Evolutionary conservation across 2,113 vertebrate genomes (phyloP).

Genomic region (Pitta sordida): DNA sequence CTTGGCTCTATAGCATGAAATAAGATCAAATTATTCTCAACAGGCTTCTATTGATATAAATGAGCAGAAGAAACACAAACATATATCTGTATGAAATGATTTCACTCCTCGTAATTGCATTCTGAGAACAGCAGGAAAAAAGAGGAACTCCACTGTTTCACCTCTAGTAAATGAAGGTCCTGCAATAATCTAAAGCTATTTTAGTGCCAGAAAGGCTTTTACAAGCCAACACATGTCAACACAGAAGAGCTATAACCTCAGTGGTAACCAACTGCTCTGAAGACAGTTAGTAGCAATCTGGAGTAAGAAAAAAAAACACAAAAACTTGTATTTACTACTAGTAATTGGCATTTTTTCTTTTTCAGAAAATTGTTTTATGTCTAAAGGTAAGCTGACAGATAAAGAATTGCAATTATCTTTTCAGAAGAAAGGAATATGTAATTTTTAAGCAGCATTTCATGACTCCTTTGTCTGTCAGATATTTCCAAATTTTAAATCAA

Average conservation of each 20-base stretch:
- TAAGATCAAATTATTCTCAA: slow-evolving; percentile 30
- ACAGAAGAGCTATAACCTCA: background rate
- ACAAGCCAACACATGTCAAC: background rate
- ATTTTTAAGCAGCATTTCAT: background rate
- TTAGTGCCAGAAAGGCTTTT: slow-evolving; percentile 8
- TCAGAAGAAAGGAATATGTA: background rate
- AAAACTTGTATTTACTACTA: background rate
- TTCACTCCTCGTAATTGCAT: background rate
- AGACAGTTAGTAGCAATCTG: background rate
- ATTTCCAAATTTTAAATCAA: background rate
- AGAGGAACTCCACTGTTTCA: slow-evolving; percentile 4
- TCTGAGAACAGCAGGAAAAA: background rate
- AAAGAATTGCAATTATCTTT: background rate
- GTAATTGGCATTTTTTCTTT: background rate
- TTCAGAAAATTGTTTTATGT: background rate
- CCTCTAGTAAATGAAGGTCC: background rate
- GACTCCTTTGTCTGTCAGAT: background rate
- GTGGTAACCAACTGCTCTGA: background rate
- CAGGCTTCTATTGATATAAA: background rate
- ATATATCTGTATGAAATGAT: background rate
- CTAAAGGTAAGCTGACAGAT: background rate
- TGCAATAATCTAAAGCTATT: slow-evolving; percentile 11
- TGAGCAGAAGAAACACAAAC: slow-evolving; percentile 4
- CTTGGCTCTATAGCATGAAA: background rate
- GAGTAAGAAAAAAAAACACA: background rate